phyloP scores from a whole-genome alignment of 1,140 invertebrate genomes.

The Helicoverpa zea region DNA sequence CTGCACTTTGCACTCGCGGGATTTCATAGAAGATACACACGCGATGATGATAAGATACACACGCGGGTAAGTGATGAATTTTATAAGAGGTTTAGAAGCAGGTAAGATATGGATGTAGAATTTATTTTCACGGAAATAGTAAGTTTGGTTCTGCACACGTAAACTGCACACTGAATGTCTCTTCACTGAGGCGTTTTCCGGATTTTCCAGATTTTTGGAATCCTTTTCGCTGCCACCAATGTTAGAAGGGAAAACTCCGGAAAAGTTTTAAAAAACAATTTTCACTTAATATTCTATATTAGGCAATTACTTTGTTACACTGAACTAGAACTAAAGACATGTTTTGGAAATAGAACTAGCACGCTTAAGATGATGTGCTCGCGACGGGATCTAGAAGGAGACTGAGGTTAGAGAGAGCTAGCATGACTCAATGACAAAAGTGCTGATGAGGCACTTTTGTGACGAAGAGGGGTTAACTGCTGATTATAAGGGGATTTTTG shows the following conservation, averaged over 20 bases:
- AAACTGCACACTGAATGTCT: neutral
- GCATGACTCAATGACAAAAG: too few relatives aligned
- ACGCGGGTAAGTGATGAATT: neutral
- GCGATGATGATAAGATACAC: neutral
- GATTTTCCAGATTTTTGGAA: conserved; percentile 1
- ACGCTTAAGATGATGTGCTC: too few relatives aligned
- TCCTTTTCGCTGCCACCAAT: neutral
- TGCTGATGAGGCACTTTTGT: too few relatives aligned
- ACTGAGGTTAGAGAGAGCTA: too few relatives aligned
- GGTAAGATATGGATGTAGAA: too few relatives aligned
- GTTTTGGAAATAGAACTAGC: too few relatives aligned
- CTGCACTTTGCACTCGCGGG: neutral
- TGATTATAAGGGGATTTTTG: too few relatives aligned
- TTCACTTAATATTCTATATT: neutral
- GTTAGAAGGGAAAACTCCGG: neutral
- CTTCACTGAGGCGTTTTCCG: neutral
- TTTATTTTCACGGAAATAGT: neutral
- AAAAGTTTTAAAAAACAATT: neutral
- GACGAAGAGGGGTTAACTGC: too few relatives aligned
- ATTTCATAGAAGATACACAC: neutral
- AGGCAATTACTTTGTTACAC: too few relatives aligned
- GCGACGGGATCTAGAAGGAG: too few relatives aligned
- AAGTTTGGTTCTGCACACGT: neutral
- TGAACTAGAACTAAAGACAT: too few relatives aligned
- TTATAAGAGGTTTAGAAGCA: too few relatives aligned